These are phyloP conservation scores for Cantharis rufa DNA, from an alignment of 2,888 invertebrate genomes.

Conservation along the genomic window DNA sequence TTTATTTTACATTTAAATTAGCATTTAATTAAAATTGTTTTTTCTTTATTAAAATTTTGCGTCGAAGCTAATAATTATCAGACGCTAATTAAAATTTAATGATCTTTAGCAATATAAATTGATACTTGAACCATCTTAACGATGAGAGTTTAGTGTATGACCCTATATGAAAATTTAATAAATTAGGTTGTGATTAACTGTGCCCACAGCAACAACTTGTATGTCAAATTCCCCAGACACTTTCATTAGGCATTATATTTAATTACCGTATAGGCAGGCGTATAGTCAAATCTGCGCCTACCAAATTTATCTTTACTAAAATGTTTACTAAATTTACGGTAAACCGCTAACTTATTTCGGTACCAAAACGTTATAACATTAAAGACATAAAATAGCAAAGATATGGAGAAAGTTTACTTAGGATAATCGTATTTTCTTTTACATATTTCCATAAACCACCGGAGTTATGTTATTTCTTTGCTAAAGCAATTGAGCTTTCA, in stretches of 20 bases:
- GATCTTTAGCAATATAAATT: neutral
- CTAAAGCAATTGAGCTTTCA: constrained; percentile 9
- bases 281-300: constrained; percentile 11
- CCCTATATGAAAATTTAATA: constrained; percentile 15
- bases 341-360: constrained; percentile 6
- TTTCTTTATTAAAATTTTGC: neutral
- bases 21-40: neutral
- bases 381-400: constrained; percentile 9
- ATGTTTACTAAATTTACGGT: constrained; percentile 19
- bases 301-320: constrained; percentile 17
- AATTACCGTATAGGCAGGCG: constrained; percentile 12
- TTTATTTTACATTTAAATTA: neutral
- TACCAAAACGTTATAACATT: constrained; percentile 14
- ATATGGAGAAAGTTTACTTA: constrained; percentile 18
- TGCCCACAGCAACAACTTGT: constrained; percentile 9
- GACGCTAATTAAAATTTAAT: neutral
- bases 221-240: constrained; percentile 16
- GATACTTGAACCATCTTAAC: constrained; percentile 7
- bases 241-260: constrained; percentile 18
- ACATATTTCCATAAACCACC: constrained; percentile 20
- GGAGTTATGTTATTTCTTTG: constrained; percentile 11
- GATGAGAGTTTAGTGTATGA: constrained; percentile 4
- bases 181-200: constrained; percentile 12
- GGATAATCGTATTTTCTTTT: constrained; percentile 22
- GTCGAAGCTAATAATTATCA: neutral